Evolutionary conservation across 2,113 vertebrate genomes (phyloP), one percentile per base, ranked within the genome.

Genomic region (Hyla sarda): DNA sequence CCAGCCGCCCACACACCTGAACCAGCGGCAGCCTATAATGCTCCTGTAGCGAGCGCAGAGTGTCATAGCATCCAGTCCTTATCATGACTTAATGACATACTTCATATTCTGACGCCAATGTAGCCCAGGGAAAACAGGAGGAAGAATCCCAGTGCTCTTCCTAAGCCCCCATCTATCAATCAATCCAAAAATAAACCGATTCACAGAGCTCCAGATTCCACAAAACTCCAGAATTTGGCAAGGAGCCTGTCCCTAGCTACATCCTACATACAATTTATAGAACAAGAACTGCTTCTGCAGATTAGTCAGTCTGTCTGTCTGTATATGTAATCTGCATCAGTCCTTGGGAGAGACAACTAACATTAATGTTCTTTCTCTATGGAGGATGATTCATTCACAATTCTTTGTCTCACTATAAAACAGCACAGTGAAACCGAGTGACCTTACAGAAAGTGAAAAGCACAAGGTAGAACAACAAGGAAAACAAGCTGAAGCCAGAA

Each of bases 51-150:
- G 41, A 75, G 45, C 62, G 47, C 58, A 56, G 62, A 58, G 75
- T 86, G 84, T 80, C 84, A 86, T 54, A 52, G 84, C 72, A 79
- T 79, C 56, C 60, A 85, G 60, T 85, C 54, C 25, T 80, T 56
- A 73, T 86, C 65, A 86, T 86, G 76, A 86, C 76, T 86, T 86
- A 86, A 80, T 81, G 65, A 80, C 84, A 86, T 73, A 81, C 84
- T 72, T 86, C 84, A 86, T 86, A 86, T 86, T 86, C 77, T 19
- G 52, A 86, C 84, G 76, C 76, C 77, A 73, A 77, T 86, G 77
- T 86, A 86, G 79, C 84, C 73, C 50, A n/a, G 50, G 62, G 65
- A 45, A 73, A 86, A 80, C 84, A 86, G 48, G 48, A 86, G 84
- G 77, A 81, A 86, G 50, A 73, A 86, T 86, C 72, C n/a, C 54